Base-by-base conservation (phyloP, 2,888 invertebrate species). In the Leuctra nigra region DNA sequence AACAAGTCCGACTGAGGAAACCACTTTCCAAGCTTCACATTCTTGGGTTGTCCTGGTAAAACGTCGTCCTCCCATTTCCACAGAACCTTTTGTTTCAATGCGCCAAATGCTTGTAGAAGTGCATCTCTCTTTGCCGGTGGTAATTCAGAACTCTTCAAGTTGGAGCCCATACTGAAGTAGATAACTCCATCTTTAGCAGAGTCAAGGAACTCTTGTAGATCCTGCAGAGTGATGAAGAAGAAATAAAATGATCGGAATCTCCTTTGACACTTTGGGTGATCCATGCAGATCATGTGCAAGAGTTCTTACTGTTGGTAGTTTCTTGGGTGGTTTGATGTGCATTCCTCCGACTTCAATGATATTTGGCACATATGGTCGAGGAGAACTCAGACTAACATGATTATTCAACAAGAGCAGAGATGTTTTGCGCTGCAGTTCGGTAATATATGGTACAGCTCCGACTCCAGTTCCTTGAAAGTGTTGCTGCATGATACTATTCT, bases 1-100 rank as follows among this genome's bases (percentile, higher is more conserved):
- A 69, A 57, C 22, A 69, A 56, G 55, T 68, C 68, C 35, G 66
- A 66, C 54, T 68, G 69, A 1, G 69, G 67, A 9, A 67, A 59
- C 68, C 67, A 69, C 47, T 66, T 64, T 11, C 59, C 56, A n/a
- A 67, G 52, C 36, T 63, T 62, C 0, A 69, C 66, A 59, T 69
- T 68, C 25, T 55, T 52, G 1, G 68, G 66, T 14, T 64, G 41
- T 38, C 63, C 63, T 0, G 59, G 59, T 61, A 67, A 61, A 14
- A 44, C 56, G 6, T 66, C 66, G 4, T 58, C 60, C 53, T 64
- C 65, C 64, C 63, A 66, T 56, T 66, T 68, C 67, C 66, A 68
- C 14, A 69, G 44, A 2, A 68, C 65, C 23, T 61, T 59, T 55
- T 67, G 66, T 44, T 65, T 65, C 50, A 69, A 54, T 46, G 63